Evolutionary conservation across 2,797 vertebrate genomes (phyloP).

Genomic region (Tokudaia muenninki): DNA sequence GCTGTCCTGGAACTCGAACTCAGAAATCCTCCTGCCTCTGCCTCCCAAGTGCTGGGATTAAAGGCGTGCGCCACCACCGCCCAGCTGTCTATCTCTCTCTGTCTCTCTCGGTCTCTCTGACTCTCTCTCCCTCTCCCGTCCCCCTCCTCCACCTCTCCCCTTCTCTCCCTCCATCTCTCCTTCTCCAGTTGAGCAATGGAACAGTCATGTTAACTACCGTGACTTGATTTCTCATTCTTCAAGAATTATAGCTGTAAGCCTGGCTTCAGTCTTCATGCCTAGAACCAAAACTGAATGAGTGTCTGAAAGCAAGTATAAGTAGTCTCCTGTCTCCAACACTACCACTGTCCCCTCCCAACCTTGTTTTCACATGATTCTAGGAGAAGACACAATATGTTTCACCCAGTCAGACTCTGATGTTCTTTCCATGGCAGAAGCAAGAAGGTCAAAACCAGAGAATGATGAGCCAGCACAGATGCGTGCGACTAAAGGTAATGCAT

Average conservation of each 20-base stretch:
- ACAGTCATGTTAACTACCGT: constrained; percentile 43
- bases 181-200: not conserved
- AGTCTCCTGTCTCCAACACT: rapidly evolving
- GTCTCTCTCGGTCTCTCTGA: not conserved
- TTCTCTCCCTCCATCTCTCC: not conserved
- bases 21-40: too few species aligned
- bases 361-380: constrained; percentile 25
- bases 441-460: constrained; percentile 52
- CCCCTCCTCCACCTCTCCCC: not conserved
- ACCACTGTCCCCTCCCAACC: not conserved
- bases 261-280: not conserved
- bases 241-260: constrained; percentile 40
- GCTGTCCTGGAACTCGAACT: too few species aligned
- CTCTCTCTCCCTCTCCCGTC: not conserved
- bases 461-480: not conserved
- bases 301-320: not conserved
- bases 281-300: constrained; percentile 51
- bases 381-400: not conserved
- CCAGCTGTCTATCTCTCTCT: too few species aligned
- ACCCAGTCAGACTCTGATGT: not conserved
- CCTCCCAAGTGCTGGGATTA: too few species aligned
- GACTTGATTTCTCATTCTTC: constrained; percentile 60
- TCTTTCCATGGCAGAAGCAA: constrained; percentile 42
- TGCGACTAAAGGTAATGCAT: constrained; percentile 28
- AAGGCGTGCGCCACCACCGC: too few species aligned